Evolutionary conservation across 2,888 invertebrate species (phyloP).

Genomic region (Agrochola macilenta): DNA sequence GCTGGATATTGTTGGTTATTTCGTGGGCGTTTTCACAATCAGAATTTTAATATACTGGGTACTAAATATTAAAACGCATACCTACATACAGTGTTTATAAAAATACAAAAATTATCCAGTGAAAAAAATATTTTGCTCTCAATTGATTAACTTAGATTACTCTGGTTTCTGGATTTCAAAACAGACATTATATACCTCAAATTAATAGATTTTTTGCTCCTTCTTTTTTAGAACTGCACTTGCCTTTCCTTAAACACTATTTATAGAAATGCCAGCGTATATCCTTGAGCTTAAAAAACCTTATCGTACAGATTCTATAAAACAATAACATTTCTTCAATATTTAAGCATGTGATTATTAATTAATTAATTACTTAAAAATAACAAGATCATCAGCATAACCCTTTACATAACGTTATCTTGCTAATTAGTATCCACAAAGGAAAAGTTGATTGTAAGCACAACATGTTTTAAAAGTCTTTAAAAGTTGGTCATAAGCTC

Average conservation of each 20-base stretch:
- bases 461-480: slow-evolving; percentile 72
- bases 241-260: no score
- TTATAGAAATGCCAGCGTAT: no score
- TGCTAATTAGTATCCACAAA: slow-evolving; percentile 60
- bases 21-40: slow-evolving; percentile 11
- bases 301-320: neutral
- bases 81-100: neutral
- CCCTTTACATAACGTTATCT: slow-evolving; percentile 50
- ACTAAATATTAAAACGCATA: neutral
- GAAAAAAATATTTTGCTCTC: neutral
- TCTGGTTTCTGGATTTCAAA: neutral
- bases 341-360: neutral
- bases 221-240: neutral
- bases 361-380: neutral
- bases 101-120: neutral
- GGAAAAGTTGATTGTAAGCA: slow-evolving; percentile 58
- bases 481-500: slow-evolving; percentile 66
- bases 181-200: neutral
- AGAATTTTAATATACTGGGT: neutral
- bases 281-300: neutral
- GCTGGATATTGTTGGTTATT: slow-evolving; percentile 28
- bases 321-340: neutral
- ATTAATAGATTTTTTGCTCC: no score
- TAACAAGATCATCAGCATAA: slow-evolving; percentile 22
- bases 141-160: neutral